Evolutionary conservation across 2,113 vertebrate species (phyloP).

Genomic region (Scopus umbretta): DNA sequence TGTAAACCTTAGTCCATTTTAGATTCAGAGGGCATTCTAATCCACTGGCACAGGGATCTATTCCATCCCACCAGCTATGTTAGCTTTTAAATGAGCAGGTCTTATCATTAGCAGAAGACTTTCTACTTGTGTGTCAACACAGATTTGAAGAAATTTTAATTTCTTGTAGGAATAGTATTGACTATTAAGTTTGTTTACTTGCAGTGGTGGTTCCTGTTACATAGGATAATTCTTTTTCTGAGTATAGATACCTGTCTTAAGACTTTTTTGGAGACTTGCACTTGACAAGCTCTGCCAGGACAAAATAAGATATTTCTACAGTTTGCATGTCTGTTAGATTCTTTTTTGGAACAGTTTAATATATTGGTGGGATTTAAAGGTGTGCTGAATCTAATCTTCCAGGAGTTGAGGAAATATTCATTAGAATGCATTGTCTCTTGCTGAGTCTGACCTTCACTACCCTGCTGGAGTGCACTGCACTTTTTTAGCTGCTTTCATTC

Average conservation of each 20-base stretch:
- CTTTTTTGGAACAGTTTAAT: background rate
- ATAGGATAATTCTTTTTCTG: background rate
- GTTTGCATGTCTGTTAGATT: background rate
- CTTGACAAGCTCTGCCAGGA: background rate
- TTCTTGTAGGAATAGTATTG: background rate
- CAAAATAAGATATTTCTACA: background rate
- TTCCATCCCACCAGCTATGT: background rate
- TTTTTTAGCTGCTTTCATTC: background rate
- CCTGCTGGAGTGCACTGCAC: background rate
- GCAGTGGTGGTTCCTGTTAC: background rate
- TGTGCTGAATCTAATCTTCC: conserved; percentile 37
- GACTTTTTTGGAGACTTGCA: background rate
- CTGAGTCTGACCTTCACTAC: conserved; percentile 40
- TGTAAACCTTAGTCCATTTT: background rate
- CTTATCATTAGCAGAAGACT: background rate
- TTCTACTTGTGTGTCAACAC: background rate
- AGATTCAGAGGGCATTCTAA: background rate
- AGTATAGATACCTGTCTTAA: background rate
- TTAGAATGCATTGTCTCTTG: conserved; percentile 43
- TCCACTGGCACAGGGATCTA: background rate
- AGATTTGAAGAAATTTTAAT: background rate
- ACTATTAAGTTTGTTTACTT: background rate
- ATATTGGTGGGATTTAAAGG: conserved; percentile 36
- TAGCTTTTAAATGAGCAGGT: background rate
- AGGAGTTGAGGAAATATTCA: conserved; percentile 20